A percentile compares a stretch with the other conserved stretches of the same genome.
Conservation (phyloP, 1,140 invertebrate genomes). For the Bombus superbus region DNA sequence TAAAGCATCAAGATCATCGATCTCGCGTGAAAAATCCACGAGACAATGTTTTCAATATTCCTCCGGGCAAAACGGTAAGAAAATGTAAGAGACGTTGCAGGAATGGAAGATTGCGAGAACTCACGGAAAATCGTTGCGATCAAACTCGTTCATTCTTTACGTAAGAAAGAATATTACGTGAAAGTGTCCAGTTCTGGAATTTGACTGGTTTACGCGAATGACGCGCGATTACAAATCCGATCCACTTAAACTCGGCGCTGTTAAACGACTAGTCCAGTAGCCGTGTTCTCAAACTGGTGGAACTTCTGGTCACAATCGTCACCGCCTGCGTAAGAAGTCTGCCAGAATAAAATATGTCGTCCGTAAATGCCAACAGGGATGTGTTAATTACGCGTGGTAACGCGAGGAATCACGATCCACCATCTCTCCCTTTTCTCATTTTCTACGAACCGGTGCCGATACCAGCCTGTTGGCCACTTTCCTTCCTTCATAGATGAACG, state of each 20-base stretch:
- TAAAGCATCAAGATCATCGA: background rate
- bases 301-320: background rate
- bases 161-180: background rate
- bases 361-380: slow-evolving; percentile 46
- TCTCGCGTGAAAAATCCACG: background rate
- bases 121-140: background rate
- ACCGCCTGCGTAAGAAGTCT: background rate
- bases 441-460: slow-evolving; percentile 9
- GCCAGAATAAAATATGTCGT: slow-evolving; percentile 29
- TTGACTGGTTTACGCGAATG: no score
- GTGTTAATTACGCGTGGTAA: background rate
- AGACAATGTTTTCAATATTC: background rate
- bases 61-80: background rate
- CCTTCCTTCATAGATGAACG: slow-evolving; percentile 5
- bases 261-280: background rate
- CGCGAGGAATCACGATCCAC: background rate
- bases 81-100: no score
- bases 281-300: background rate
- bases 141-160: background rate
- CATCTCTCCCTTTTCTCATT: background rate
- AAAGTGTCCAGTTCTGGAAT: background rate
- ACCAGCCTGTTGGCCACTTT: background rate
- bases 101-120: background rate
- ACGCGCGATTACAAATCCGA: background rate
- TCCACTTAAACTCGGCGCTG: background rate